Evolutionary conservation across 2,113 vertebrate genomes (phyloP), one percentile per base, ranked within the genome.

Genomic region (Colaptes auratus): DNA sequence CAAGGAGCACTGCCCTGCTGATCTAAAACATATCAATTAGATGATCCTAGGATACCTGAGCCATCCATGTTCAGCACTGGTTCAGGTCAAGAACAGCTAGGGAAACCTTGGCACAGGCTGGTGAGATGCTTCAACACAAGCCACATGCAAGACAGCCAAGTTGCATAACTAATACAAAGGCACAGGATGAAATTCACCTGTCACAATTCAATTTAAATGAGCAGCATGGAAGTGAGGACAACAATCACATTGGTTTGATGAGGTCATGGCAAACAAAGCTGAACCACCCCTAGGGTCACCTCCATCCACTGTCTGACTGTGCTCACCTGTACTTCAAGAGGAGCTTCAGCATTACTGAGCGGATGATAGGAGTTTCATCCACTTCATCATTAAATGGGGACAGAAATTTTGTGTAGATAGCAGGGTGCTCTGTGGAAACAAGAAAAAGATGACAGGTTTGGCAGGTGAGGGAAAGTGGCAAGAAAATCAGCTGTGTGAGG

Each of bases 251-350:
- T 1, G 7, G 63, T 82, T 80, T 52, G 66, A 35, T 31, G 60
- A 58, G 21, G 53, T 35, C 35, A 21, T 1, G 10, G 60, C 60
- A 56, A 84, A 7, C 33, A 50, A 70, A 88, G 72, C 36, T 33
- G 65, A 48, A 20, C 33, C 46, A 46, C 14, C 12, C 58, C 46
- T 18, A 10, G 12, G 9, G 31, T 8, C 20, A 48, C 28, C 36
- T n/a, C 44, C 23, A 12, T 35, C 36, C 27, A 3, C 12, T 63
- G 70, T 12, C 27, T 27, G 46, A 18, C 21, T 7, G 15, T 5
- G 33, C 82, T 94, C 87, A 99, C 99, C 99, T 99, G 97, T 99
- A 99, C 88, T 99, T 99, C 55, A 99, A 87, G 53, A 99, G 98
- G 44, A 99, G 98, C 94, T 99, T 99, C 66, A 99, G 98, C 71